A percentile compares a stretch with the other conserved stretches of the same genome.
Conservation (phyloP, 1,140 invertebrate species). For the Cotesia typhae region DNA sequence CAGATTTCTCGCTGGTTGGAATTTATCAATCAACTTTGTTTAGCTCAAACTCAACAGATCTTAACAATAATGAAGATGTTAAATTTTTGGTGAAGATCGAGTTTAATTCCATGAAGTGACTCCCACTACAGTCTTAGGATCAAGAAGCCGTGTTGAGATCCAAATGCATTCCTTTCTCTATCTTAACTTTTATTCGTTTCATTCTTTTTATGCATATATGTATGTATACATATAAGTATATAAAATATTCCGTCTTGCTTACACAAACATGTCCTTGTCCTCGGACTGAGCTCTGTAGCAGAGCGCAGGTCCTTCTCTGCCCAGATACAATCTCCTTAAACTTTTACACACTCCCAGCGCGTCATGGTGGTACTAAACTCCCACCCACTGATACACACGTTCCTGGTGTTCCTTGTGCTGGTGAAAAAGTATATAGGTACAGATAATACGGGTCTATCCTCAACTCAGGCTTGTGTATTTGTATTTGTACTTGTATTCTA, state of each 20-base stretch:
- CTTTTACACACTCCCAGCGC: slow-evolving; percentile 34
- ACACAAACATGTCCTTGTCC: slow-evolving; percentile 23
- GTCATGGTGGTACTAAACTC: slow-evolving; percentile 25
- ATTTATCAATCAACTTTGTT: no score
- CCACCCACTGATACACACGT: slow-evolving; percentile 6
- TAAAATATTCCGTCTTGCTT: slow-evolving; percentile 24
- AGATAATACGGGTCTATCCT: slow-evolving; percentile 17
- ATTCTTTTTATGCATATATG: slow-evolving; percentile 28
- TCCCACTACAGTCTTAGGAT: slow-evolving; percentile 1
- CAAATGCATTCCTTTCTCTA: slow-evolving; percentile 38
- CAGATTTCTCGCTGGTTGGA: no score
- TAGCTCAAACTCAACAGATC: no score
- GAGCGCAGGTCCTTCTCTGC: slow-evolving; percentile 29
- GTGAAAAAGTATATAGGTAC: slow-evolving; percentile 18
- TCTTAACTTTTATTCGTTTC: slow-evolving; percentile 33
- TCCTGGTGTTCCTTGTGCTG: no score
- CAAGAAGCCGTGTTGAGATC: slow-evolving; percentile 14
- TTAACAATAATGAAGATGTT: no score
- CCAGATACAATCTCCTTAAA: slow-evolving; percentile 36
- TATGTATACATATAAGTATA: no score
- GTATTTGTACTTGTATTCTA: slow-evolving; percentile 3
- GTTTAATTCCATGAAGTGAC: no score
- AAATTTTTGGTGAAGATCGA: no score
- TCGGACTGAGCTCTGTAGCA: slow-evolving; percentile 7
- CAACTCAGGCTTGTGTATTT: background rate